phyloP scores from a whole-genome alignment of 2,113 vertebrate species.

The Orientallactaga bullata region DNA sequence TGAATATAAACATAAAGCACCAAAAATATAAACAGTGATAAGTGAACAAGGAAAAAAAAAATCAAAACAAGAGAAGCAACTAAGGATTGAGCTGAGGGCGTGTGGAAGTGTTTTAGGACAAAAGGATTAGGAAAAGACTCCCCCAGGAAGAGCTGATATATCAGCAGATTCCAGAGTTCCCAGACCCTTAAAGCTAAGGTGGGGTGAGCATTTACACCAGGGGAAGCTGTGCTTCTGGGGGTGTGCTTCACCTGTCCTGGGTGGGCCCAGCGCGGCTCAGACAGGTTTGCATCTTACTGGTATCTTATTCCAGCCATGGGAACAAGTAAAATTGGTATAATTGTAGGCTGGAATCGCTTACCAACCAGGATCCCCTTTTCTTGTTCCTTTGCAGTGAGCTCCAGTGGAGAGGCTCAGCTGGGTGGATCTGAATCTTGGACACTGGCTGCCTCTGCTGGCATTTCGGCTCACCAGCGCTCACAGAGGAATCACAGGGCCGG shows the following conservation, averaged over 20 bases:
- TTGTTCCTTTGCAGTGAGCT: not conserved
- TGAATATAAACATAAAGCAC: not conserved
- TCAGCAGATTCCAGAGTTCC: not conserved
- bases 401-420: not conserved
- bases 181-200: accelerated
- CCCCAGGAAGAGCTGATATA: accelerated
- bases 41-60: not conserved
- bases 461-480: not conserved
- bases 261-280: not conserved
- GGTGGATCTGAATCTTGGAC: not conserved
- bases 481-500: accelerated
- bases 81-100: no score
- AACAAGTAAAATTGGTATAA: not conserved
- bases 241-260: not conserved
- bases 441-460: not conserved
- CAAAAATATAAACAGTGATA: not conserved
- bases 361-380: not conserved
- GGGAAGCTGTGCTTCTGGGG: no score
- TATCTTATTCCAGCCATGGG: not conserved
- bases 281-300: not conserved
- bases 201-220: not conserved
- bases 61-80: not conserved
- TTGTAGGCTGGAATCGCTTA: not conserved
- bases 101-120: not conserved
- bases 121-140: not conserved